A percentile compares a stretch with the other conserved stretches of the same genome.
These are phyloP conservation scores for Valencia hispanica DNA, from an alignment of 2,797 vertebrate genomes.

Conservation along the genomic window DNA sequence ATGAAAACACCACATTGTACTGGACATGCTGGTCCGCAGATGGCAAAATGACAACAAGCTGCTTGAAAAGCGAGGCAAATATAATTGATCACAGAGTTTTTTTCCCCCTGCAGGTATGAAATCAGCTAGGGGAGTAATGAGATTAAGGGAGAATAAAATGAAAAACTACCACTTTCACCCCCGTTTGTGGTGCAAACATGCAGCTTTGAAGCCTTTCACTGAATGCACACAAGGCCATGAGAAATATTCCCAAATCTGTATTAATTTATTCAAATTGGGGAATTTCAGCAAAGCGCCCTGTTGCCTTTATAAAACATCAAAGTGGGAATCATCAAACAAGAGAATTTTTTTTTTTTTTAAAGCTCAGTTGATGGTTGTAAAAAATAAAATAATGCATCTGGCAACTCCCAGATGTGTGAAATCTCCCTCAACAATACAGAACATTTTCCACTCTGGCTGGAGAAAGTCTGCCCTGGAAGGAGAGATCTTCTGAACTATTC, in stretches of 20 bases:
- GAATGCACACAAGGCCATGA: constrained; percentile 62
- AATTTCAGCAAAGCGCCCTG: constrained; percentile 69
- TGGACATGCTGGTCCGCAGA: constrained; percentile 87
- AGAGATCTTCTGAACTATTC: constrained; percentile 41
- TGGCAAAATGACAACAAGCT: constrained; percentile 90
- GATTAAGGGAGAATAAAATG: constrained; percentile 78
- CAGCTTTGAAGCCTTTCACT: constrained; percentile 65
- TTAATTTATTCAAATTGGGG: constrained; percentile 74
- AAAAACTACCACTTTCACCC: constrained; percentile 65
- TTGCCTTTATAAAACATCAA: constrained; percentile 75
- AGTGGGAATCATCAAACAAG: constrained; percentile 61
- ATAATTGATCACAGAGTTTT: constrained; percentile 78
- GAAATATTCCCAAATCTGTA: constrained; percentile 80
- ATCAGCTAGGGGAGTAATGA: constrained; percentile 79
- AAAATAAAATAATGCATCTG: constrained; percentile 51
- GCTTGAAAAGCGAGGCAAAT: constrained; percentile 83
- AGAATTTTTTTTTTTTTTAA: constrained; percentile 67
- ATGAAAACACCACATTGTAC: constrained; percentile 86
- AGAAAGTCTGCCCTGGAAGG: constrained; percentile 32
- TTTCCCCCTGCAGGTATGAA: constrained; percentile 80
- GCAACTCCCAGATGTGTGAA: constrained; percentile 51
- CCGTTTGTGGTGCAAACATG: constrained; percentile 69
- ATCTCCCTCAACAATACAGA: constrained; percentile 66
- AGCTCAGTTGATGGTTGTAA: constrained; percentile 60
- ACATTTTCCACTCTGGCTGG: constrained; percentile 61